Conservation (phyloP, 2,113 vertebrate genomes). For the Brevimyrus niger region DNA sequence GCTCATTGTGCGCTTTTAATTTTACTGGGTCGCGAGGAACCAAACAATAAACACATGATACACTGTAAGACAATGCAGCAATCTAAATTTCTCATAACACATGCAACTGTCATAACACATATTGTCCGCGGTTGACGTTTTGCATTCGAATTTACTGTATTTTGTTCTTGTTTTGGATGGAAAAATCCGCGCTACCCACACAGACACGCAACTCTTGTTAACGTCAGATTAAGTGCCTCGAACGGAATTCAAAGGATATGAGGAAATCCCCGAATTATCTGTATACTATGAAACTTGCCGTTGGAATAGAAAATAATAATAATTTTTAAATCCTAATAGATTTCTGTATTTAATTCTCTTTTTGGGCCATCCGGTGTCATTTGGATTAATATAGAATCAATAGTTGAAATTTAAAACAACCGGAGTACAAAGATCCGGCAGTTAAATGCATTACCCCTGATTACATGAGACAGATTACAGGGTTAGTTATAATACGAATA, state of each 20-base stretch:
- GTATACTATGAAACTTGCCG: background rate
- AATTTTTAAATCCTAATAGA: background rate
- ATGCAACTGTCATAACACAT: background rate
- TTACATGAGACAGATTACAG: background rate
- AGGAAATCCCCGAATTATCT: background rate
- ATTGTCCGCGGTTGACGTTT: background rate
- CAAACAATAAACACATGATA: background rate
- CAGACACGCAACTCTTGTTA: background rate
- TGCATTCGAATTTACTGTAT: background rate
- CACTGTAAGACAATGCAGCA: background rate
- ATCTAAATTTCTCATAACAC: background rate
- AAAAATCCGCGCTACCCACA: background rate
- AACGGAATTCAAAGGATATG: background rate
- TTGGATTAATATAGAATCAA: background rate
- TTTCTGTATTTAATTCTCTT: background rate
- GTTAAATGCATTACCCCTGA: background rate
- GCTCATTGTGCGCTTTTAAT: background rate
- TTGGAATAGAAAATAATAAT: background rate
- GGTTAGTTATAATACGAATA: background rate
- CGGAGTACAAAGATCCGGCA: background rate
- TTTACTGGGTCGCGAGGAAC: background rate
- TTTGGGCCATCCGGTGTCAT: background rate
- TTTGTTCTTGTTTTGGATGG: background rate
- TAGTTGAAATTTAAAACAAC: background rate
- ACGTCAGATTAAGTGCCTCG: background rate